phyloP scores from a whole-genome alignment of 2,888 invertebrate species.

The Nymphalis urticae region DNA sequence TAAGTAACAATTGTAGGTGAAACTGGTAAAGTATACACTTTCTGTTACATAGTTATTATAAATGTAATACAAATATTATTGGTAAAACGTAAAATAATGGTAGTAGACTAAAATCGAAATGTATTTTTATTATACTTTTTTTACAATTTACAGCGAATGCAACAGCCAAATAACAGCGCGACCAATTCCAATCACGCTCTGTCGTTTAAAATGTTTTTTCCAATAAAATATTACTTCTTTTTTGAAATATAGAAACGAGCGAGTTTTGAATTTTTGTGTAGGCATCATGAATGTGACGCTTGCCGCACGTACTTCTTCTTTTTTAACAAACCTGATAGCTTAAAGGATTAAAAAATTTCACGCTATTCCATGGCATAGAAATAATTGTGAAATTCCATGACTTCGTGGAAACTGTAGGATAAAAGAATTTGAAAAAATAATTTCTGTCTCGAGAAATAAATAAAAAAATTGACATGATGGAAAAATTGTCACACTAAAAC shows the following conservation, averaged over 20 bases:
- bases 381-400: neutral
- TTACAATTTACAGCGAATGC: conserved; percentile 7
- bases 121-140: neutral
- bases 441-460: too few species aligned
- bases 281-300: conserved; percentile 1
- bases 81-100: neutral
- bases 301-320: neutral
- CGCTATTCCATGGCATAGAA: neutral
- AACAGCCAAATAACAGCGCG: conserved; percentile 8
- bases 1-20: too few species aligned
- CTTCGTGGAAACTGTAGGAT: neutral
- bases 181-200: conserved; percentile 12
- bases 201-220: conserved; percentile 8
- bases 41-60: too few species aligned
- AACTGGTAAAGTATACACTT: too few species aligned
- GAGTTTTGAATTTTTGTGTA: conserved; percentile 6
- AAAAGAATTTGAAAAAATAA: too few species aligned
- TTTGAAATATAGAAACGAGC: conserved; percentile 9
- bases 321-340: neutral
- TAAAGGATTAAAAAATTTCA: neutral
- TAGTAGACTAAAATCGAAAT: neutral
- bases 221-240: conserved; percentile 11
- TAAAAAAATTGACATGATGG: too few species aligned
- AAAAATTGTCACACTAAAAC: too few species aligned
- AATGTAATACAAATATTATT: too few species aligned